Evolutionary conservation across 2,113 vertebrate species (phyloP).

Genomic region (Pontoporia blainvillei): DNA sequence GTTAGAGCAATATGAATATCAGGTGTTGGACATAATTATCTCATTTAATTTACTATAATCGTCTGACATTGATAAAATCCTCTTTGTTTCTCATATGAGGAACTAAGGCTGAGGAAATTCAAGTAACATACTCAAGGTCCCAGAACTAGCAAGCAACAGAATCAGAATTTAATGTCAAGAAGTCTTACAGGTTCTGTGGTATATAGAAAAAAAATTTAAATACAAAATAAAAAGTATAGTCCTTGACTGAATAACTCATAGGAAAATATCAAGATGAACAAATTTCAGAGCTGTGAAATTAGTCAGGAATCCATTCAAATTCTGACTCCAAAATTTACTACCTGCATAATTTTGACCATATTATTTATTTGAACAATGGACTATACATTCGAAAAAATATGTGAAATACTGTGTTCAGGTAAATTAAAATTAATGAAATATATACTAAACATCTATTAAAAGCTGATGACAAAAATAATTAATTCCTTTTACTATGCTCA

Average conservation of each 20-base stretch:
- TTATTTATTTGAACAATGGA: neutral
- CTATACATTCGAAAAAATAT: neutral
- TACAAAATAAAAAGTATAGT: neutral
- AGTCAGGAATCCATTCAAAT: neutral
- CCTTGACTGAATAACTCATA: neutral
- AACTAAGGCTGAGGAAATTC: neutral
- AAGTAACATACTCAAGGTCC: neutral
- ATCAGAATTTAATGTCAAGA: neutral
- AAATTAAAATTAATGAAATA: neutral
- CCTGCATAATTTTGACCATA: neutral
- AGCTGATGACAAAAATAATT: neutral
- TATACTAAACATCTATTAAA: neutral
- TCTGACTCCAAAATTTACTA: neutral
- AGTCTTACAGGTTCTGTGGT: neutral
- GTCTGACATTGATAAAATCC: neutral
- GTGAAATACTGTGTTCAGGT: neutral
- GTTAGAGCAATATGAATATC: neutral
- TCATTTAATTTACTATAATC: neutral
- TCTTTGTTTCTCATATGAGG: neutral
- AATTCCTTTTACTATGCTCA: neutral
- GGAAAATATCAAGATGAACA: neutral
- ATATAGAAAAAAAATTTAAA: neutral
- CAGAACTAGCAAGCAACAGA: neutral
- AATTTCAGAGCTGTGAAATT: neutral
- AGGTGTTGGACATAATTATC: neutral